Conservation (phyloP, 1,140 invertebrate species). For the Ostrea edulis region DNA sequence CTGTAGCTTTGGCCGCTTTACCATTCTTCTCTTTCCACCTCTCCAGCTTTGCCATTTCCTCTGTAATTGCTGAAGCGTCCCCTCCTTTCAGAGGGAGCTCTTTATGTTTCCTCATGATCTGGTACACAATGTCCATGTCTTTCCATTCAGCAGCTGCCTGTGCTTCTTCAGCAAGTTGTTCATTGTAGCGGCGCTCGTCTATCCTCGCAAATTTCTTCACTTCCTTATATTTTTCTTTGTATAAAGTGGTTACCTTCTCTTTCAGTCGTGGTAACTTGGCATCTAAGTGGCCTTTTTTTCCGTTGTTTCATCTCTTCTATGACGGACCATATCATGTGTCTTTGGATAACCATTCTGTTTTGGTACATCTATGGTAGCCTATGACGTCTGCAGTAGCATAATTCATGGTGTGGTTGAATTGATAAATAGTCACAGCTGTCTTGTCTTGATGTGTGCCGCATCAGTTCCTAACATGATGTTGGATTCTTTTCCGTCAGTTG, state of each 20-base stretch:
- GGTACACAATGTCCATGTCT: background rate
- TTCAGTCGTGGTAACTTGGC: background rate
- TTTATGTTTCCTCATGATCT: background rate
- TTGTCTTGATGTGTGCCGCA: background rate
- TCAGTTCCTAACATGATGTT: background rate
- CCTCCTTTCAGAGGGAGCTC: too few species aligned
- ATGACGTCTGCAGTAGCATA: background rate
- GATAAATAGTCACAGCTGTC: background rate
- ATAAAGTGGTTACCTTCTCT: background rate
- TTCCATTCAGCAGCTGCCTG: background rate
- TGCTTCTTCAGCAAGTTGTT: background rate
- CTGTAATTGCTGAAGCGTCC: too few species aligned
- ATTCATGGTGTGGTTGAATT: background rate
- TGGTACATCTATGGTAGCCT: background rate
- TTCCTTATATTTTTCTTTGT: background rate
- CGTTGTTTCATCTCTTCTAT: background rate
- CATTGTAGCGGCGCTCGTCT: background rate
- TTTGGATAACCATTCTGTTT: constrained; percentile 6
- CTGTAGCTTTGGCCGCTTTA: background rate
- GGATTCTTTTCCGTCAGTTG: background rate
- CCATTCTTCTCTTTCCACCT: background rate
- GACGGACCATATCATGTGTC: background rate
- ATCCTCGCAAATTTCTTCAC: background rate
- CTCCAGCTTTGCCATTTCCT: too few species aligned
- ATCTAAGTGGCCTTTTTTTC: background rate